These are phyloP conservation scores for Otocyon megalotis DNA, from an alignment of 2,113 vertebrate species.

Conservation along the genomic window DNA sequence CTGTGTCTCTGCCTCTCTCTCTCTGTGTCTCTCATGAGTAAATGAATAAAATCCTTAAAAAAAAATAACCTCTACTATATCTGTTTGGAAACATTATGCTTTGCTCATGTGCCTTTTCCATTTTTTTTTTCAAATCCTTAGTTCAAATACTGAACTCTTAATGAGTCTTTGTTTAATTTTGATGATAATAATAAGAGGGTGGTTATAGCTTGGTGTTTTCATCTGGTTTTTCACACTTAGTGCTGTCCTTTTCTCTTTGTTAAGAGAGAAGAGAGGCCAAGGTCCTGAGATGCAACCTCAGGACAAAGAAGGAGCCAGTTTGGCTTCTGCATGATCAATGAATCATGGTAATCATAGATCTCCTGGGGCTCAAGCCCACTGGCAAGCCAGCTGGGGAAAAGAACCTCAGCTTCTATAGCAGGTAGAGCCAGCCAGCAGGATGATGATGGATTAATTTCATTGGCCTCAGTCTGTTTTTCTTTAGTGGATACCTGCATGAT, in stretches of 20 bases:
- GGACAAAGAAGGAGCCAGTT: not conserved
- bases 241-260: not conserved
- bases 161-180: constrained; percentile 15
- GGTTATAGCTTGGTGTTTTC: not conserved
- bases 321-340: constrained; percentile 29
- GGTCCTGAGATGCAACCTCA: not conserved
- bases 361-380: not conserved
- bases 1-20: too few species aligned
- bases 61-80: constrained; percentile 9
- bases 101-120: not conserved
- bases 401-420: not conserved
- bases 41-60: too few species aligned
- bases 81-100: not conserved
- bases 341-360: constrained; percentile 59
- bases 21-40: too few species aligned
- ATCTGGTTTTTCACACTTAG: not conserved
- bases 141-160: constrained; percentile 39
- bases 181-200: not conserved
- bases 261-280: not conserved
- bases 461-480: constrained; percentile 11
- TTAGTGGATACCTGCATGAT: not conserved
- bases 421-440: not conserved
- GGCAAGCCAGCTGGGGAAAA: not conserved
- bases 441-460: not conserved
- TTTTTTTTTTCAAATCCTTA: not conserved